Conservation (phyloP, 2,888 invertebrate genomes). For the Troglohyphantes excavatus region DNA sequence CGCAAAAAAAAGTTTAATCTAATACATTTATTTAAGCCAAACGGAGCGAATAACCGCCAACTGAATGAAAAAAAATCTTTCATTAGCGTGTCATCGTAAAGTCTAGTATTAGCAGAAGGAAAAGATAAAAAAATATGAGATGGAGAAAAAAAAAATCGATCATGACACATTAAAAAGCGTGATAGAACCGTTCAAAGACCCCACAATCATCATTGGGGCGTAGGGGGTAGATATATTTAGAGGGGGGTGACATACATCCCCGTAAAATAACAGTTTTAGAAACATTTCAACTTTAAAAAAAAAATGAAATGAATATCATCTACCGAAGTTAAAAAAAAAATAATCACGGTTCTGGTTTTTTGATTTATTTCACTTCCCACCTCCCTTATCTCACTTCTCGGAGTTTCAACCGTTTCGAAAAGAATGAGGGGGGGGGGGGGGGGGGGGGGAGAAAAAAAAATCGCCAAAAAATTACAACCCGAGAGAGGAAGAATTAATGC, state of each 20-base stretch:
- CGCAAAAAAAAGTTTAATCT: too few species aligned
- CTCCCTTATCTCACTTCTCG: slow-evolving; percentile 49
- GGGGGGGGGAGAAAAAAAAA: too few species aligned
- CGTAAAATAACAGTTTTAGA: slow-evolving; percentile 35
- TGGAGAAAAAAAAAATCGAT: slow-evolving; percentile 42
- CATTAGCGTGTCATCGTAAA: slow-evolving; percentile 49
- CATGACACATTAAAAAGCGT: slow-evolving; percentile 45
- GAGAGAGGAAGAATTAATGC: slow-evolving; percentile 63
- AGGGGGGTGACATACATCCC: slow-evolving; percentile 8
- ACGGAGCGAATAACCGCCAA: slow-evolving; percentile 45
- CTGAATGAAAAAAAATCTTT: slow-evolving; percentile 10
- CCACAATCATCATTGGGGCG: slow-evolving; percentile 42
- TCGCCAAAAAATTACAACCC: slow-evolving; percentile 43
- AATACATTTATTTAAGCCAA: slow-evolving; percentile 23
- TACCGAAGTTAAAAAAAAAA: background rate
- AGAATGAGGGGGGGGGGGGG: too few species aligned
- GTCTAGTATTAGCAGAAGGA: slow-evolving; percentile 29
- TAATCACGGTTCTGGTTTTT: slow-evolving; percentile 35
- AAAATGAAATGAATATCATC: slow-evolving; percentile 20
- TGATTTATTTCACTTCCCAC: slow-evolving; percentile 70
- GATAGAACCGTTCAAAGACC: slow-evolving; percentile 38
- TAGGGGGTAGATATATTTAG: slow-evolving; percentile 35
- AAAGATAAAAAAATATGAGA: slow-evolving; percentile 30
- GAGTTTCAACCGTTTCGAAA: slow-evolving; percentile 2
- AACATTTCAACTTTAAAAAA: slow-evolving; percentile 43